A percentile compares a stretch with the other conserved stretches of the same genome.
Evolutionary conservation across 2,797 vertebrate species (phyloP).

Genomic region (Anabas testudineus): DNA sequence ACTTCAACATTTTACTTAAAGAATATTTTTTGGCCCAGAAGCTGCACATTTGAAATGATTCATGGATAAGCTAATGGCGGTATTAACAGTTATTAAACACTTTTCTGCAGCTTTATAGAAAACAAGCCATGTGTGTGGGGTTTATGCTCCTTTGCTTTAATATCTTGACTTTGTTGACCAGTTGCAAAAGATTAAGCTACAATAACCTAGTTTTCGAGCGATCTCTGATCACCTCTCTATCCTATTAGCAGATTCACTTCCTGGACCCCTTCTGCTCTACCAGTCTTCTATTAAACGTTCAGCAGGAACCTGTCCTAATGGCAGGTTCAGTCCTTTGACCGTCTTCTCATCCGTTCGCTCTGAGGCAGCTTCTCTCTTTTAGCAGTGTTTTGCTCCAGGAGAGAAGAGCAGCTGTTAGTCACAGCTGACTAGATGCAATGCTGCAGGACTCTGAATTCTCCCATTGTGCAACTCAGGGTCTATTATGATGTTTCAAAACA

Average conservation of each 20-base stretch:
- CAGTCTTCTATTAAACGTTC: constrained; percentile 9
- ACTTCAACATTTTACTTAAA: too few relatives aligned
- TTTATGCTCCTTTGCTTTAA: too few relatives aligned
- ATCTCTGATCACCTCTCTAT: constrained; percentile 15
- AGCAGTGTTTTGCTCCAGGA: constrained; percentile 47
- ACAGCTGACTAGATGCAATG: constrained; percentile 28
- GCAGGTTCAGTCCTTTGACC: constrained; percentile 31
- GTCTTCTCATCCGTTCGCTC: constrained; percentile 7
- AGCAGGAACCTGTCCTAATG: constrained; percentile 24
- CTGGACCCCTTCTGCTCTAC: constrained; percentile 16
- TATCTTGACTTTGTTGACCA: too few relatives aligned
- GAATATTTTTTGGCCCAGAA: too few relatives aligned
- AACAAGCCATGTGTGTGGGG: too few relatives aligned
- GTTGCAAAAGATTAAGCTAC: too few relatives aligned
- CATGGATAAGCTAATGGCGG: too few relatives aligned
- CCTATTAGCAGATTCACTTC: constrained; percentile 6
- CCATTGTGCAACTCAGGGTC: constrained; percentile 51
- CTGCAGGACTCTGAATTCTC: constrained; percentile 49
- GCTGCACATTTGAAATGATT: too few relatives aligned
- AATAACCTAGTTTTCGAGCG: background rate
- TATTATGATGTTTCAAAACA: constrained; percentile 71
- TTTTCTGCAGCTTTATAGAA: too few relatives aligned
- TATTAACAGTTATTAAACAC: too few relatives aligned
- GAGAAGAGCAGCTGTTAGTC: constrained; percentile 61
- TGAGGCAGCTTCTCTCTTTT: constrained; percentile 19